Conservation (phyloP, 2,888 invertebrate species). For the Drosophila parthenogenetica region DNA sequence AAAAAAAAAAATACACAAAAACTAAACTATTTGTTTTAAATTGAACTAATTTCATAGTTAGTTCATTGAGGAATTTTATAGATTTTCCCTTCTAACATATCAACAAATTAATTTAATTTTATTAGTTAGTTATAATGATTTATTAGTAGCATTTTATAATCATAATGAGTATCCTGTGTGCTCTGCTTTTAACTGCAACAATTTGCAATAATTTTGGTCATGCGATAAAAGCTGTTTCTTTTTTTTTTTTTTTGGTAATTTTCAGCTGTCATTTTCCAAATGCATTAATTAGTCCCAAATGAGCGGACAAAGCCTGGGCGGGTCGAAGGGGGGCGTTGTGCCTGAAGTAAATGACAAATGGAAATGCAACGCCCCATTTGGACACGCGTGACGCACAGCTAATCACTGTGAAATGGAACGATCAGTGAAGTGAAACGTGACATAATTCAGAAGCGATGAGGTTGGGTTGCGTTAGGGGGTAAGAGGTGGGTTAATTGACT, state of each 20-base stretch:
- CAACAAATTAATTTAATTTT: background rate
- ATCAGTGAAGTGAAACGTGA: conserved; percentile 74
- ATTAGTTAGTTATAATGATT: conserved; percentile 6
- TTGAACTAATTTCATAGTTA: background rate
- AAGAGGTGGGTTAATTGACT: conserved; percentile 47
- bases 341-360: conserved; percentile 18
- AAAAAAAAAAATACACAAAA: too few relatives aligned
- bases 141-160: conserved; percentile 13
- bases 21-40: background rate
- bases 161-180: background rate
- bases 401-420: conserved; percentile 74
- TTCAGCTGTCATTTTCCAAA: conserved; percentile 33
- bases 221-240: conserved; percentile 6
- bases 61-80: too few relatives aligned
- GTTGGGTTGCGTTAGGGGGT: background rate
- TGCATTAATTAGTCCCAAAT: conserved; percentile 47
- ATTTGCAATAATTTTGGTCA: conserved; percentile 36
- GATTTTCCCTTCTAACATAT: too few relatives aligned
- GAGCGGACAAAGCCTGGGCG: background rate
- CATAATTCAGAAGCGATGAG: conserved; percentile 58
- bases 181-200: conserved; percentile 30
- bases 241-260: conserved; percentile 2
- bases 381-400: conserved; percentile 71
- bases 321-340: background rate
- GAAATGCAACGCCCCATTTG: conserved; percentile 42